Base-by-base conservation (phyloP, 2,888 invertebrate species). In the Drosophila greeni region DNA sequence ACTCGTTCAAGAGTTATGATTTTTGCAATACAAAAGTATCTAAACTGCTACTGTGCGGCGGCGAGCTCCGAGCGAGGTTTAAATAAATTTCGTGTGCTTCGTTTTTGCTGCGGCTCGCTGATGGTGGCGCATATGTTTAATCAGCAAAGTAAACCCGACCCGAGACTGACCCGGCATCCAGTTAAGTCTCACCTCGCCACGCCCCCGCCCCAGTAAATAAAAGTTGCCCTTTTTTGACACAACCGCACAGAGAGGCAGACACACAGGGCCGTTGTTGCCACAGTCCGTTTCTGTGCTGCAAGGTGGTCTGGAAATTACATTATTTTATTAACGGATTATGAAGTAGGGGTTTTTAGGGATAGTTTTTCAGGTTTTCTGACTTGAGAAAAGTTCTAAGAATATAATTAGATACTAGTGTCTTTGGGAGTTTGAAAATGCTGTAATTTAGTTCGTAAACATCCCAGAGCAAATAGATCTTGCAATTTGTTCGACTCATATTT, bases 111-210 rank as follows among this genome's bases (percentile, higher is more conserved):
- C 59, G 61, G 29, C 39, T 47, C 39, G 53, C 29, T 43, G 37
- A 54, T 65, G 74, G 31, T 70, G 66, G 57, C 66, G 76, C 76
- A 83, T 83, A 77, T 80, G 83, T 78, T 75, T 83, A 76, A 76
- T 79, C 76, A 83, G 83, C 73, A 83, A 71, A 65, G 75, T 67
- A 61, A 67, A 49, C 66, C 70, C 72, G 60, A 64, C 53, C 48
- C 39, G 51, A 36, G 49, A 37, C 57, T 81, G 81, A 64, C 78
- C 82, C 55, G 61, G 54, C 61, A 31, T 62, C 52, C 62, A 65
- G 62, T 62, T 62, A 64, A 62, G 52, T 62, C 65, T 62, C 62
- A 62, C 62, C 65, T 62, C 18, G 33, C 55, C 40, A 37, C 34
- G 14, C 40, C 60, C 24, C 48, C 42, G 14, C 40, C 42, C 52